These are phyloP conservation scores for Acanthurus leucopareius DNA, from an alignment of 2,797 vertebrate species.

Conservation along the genomic window DNA sequence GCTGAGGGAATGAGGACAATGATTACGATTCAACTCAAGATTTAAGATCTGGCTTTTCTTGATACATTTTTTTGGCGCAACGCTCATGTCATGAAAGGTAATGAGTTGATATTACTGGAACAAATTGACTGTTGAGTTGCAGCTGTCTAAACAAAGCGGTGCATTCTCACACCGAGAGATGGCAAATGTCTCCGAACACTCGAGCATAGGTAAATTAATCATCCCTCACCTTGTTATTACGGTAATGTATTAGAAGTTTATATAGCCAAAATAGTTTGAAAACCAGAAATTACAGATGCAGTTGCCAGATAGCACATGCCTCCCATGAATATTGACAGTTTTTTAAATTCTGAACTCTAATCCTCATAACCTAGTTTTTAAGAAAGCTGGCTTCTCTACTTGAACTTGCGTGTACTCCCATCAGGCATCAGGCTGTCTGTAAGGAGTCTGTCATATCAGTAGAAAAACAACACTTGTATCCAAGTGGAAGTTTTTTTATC, in stretches of 20 bases:
- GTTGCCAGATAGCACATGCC: constrained; percentile 39
- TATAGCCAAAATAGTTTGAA: constrained; percentile 18
- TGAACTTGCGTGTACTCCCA: constrained; percentile 62
- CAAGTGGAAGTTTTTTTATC: constrained; percentile 74
- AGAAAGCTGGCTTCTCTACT: constrained; percentile 39
- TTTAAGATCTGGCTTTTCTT: constrained; percentile 28
- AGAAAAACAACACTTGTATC: constrained; percentile 72
- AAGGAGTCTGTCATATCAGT: constrained; percentile 64
- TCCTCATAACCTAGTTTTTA: constrained; percentile 54
- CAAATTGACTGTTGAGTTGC: constrained; percentile 39
- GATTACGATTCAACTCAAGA: constrained; percentile 36
- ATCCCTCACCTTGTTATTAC: constrained; percentile 14
- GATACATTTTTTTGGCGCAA: constrained; percentile 31
- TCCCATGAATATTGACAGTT: constrained; percentile 29
- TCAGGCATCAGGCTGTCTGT: constrained; percentile 45
- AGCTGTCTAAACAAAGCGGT: constrained; percentile 62
- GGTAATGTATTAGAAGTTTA: constrained; percentile 23
- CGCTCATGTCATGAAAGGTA: constrained; percentile 33
- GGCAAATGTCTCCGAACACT: constrained; percentile 26
- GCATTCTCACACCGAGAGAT: constrained; percentile 22
- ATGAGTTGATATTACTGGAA: constrained; percentile 55
- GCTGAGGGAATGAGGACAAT: constrained; percentile 43
- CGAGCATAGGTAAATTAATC: constrained; percentile 21
- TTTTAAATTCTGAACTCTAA: constrained; percentile 19
- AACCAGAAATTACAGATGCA: constrained; percentile 8